Evolutionary conservation across 2,797 vertebrate genomes (phyloP).

Genomic region (Diceros bicornis): DNA sequence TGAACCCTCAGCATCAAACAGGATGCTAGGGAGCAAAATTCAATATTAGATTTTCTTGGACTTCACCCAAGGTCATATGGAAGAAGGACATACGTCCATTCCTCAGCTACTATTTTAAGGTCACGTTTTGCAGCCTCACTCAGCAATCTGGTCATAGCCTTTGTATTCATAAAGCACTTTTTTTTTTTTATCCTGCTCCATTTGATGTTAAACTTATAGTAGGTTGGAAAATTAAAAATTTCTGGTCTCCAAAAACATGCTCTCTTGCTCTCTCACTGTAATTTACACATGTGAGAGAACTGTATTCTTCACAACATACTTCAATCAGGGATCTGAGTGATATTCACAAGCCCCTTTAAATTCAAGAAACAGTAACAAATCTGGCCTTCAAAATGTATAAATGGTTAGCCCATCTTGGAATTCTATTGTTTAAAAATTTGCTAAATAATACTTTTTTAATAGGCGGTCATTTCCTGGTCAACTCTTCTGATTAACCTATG

Average conservation of each 20-base stretch:
- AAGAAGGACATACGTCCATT: background rate
- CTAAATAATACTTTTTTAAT: conserved; percentile 40
- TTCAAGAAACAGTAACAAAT: conserved; percentile 28
- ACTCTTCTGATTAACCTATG: conserved; percentile 46
- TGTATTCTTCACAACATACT: background rate
- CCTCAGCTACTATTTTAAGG: background rate
- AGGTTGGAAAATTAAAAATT: background rate
- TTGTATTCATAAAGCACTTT: background rate
- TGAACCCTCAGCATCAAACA: background rate
- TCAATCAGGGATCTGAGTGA: background rate
- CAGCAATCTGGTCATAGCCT: background rate
- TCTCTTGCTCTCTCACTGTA: background rate
- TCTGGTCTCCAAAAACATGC: background rate
- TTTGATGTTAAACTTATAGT: background rate
- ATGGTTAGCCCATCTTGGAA: background rate
- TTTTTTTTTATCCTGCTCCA: background rate
- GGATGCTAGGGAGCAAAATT: background rate
- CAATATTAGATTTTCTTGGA: background rate
- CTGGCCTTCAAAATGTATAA: background rate
- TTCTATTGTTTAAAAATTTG: conserved; percentile 16
- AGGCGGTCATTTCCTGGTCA: background rate
- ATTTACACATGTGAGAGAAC: background rate
- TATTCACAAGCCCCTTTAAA: background rate
- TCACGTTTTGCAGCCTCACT: background rate
- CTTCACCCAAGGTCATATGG: background rate